Evolutionary conservation across 2,888 invertebrate genomes (phyloP).

Genomic region (Spatulosminthurus flaviceps): DNA sequence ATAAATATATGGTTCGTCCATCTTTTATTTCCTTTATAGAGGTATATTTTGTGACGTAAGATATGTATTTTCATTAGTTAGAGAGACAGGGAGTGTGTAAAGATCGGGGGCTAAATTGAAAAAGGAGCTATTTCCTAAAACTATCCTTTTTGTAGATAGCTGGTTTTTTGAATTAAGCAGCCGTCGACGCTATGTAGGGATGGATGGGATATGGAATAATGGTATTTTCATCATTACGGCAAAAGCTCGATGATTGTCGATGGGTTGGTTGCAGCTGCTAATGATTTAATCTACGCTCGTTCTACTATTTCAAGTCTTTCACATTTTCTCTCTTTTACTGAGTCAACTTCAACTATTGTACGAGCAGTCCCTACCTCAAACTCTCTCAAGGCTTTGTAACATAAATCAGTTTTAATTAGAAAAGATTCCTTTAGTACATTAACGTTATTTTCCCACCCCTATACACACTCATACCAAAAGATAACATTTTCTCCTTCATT

Average conservation of each 20-base stretch:
- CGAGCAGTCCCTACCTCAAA: not conserved
- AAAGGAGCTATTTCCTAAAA: too few relatives aligned
- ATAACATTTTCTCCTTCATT: too few relatives aligned
- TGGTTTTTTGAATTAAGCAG: too few relatives aligned
- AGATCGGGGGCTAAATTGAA: too few relatives aligned
- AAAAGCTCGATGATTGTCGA: constrained; percentile 8
- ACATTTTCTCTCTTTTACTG: not conserved
- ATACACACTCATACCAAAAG: too few relatives aligned
- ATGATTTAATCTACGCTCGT: constrained; percentile 42
- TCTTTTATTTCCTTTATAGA: too few relatives aligned
- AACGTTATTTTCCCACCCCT: not conserved
- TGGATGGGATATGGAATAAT: not conserved
- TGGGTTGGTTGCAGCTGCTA: constrained; percentile 43
- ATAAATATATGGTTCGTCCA: too few relatives aligned
- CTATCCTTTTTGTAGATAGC: too few relatives aligned
- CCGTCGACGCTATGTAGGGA: not conserved
- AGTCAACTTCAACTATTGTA: too few relatives aligned
- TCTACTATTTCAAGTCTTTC: not conserved
- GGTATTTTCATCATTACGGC: not conserved
- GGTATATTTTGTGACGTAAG: too few relatives aligned
- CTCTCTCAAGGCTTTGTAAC: constrained; percentile 23
- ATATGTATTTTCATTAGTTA: too few relatives aligned
- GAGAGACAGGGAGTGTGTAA: too few relatives aligned
- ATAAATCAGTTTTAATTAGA: constrained; percentile 39
- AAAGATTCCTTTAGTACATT: constrained; percentile 40